Percentiles rank a stretch among this genome's conserved stretches.
phyloP scores from a whole-genome alignment of 2,797 vertebrate species.

The Esox lucius region DNA sequence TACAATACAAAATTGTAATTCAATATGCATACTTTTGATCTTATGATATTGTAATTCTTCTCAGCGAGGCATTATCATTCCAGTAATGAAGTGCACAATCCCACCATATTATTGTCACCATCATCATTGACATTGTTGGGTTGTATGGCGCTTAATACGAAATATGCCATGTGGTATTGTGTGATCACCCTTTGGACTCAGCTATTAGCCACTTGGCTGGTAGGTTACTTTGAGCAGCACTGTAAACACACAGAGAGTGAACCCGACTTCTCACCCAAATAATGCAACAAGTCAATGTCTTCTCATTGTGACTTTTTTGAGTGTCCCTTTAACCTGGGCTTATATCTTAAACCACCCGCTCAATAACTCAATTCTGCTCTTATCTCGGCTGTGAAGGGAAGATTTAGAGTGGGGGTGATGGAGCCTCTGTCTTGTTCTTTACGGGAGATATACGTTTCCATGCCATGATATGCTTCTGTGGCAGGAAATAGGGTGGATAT shows the following conservation, averaged over 20 bases:
- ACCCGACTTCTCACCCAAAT: not conserved
- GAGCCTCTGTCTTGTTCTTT: conserved; percentile 29
- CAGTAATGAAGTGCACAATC: not conserved
- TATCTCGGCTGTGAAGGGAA: conserved; percentile 64
- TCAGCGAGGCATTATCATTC: not conserved
- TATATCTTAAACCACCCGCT: conserved; percentile 71
- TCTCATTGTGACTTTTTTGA: conserved; percentile 51
- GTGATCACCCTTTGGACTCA: not conserved
- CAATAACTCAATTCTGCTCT: conserved; percentile 75
- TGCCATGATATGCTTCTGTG: conserved; percentile 34
- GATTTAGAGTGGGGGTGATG: conserved; percentile 62
- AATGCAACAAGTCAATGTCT: conserved; percentile 51
- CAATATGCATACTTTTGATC: not conserved
- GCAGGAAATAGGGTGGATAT: conserved; percentile 46
- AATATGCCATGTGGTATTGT: not conserved
- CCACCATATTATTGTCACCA: not conserved
- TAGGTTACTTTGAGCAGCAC: conserved; percentile 38
- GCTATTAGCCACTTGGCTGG: conserved; percentile 8
- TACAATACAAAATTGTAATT: not conserved
- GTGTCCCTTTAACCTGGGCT: conserved; percentile 59
- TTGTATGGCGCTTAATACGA: not conserved
- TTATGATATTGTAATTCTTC: not conserved
- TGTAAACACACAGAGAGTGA: conserved; percentile 34
- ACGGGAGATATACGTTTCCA: conserved; percentile 28
- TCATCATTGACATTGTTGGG: not conserved